Percentiles rank a stretch among this genome's conserved stretches.
Evolutionary conservation across 2,797 vertebrate species (phyloP).

Genomic region (Danionella dracula): DNA sequence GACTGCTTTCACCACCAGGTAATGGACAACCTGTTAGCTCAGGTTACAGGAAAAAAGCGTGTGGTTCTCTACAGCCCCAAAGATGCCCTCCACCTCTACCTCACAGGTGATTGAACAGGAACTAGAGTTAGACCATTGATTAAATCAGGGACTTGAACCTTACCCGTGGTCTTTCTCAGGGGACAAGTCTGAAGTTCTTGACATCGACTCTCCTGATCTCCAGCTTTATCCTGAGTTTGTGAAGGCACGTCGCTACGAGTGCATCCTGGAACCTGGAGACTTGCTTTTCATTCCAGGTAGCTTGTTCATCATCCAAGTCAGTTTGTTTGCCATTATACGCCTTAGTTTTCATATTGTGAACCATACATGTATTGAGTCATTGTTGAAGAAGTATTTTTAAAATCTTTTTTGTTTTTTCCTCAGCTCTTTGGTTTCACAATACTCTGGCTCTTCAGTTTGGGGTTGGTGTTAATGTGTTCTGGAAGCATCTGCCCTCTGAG

Average conservation of each 20-base stretch:
- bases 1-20: slow-evolving; percentile 66
- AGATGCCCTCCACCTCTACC: slow-evolving; percentile 86
- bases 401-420: neutral
- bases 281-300: slow-evolving; percentile 92
- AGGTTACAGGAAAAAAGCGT: slow-evolving; percentile 85
- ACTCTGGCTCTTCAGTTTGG: slow-evolving; percentile 87
- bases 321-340: neutral
- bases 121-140: neutral
- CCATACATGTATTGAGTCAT: neutral
- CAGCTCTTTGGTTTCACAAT: slow-evolving; percentile 97
- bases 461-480: slow-evolving; percentile 90
- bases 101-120: slow-evolving; percentile 71
- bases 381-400: neutral
- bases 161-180: slow-evolving; percentile 59
- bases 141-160: neutral
- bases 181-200: slow-evolving; percentile 88
- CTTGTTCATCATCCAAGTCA: neutral
- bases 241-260: slow-evolving; percentile 81
- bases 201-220: slow-evolving; percentile 84
- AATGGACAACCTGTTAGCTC: slow-evolving; percentile 96
- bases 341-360: neutral
- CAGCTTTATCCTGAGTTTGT: slow-evolving; percentile 83
- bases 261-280: slow-evolving; percentile 84
- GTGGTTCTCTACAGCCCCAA: slow-evolving; percentile 84
- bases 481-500: slow-evolving; percentile 82